A percentile compares a stretch with the other conserved stretches of the same genome.
These are phyloP conservation scores for Bombus breviceps DNA, from an alignment of 1,140 invertebrate species.

Conservation along the genomic window DNA sequence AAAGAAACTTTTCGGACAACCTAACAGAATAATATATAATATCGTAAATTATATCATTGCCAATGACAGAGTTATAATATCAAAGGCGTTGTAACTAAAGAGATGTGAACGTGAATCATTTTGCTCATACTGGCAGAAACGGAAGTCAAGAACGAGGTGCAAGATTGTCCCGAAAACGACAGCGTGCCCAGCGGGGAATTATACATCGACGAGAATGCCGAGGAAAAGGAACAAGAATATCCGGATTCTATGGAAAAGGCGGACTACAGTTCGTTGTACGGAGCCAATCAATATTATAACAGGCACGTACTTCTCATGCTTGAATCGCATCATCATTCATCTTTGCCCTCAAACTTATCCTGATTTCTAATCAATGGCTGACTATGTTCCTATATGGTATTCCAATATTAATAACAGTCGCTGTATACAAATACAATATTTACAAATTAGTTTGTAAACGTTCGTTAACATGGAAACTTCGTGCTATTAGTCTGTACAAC, in stretches of 20 bases:
- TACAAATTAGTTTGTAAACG: background rate
- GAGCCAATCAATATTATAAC: conserved; percentile 87
- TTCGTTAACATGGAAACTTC: background rate
- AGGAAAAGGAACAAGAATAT: conserved; percentile 80
- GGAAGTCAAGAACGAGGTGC: conserved; percentile 81
- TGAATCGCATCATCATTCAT: background rate
- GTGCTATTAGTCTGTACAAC: conserved; percentile 74
- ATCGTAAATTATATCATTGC: background rate
- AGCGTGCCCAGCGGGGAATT: conserved; percentile 78
- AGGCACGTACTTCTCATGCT: conserved; percentile 79
- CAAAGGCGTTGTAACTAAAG: background rate
- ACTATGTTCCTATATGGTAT: background rate
- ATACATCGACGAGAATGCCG: conserved; percentile 80
- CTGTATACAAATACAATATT: background rate
- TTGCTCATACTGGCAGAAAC: conserved; percentile 71
- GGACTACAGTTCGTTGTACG: conserved; percentile 78
- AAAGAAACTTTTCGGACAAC: too few species aligned
- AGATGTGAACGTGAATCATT: conserved; percentile 7
- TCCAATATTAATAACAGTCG: background rate
- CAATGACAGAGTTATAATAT: background rate
- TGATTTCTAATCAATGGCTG: background rate
- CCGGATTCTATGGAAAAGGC: conserved; percentile 80
- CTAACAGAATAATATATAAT: too few species aligned
- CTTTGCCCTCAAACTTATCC: too few species aligned
- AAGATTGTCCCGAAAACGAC: conserved; percentile 80